These are phyloP conservation scores for Albula glossodonta DNA, from an alignment of 2,113 vertebrate species.

Conservation along the genomic window DNA sequence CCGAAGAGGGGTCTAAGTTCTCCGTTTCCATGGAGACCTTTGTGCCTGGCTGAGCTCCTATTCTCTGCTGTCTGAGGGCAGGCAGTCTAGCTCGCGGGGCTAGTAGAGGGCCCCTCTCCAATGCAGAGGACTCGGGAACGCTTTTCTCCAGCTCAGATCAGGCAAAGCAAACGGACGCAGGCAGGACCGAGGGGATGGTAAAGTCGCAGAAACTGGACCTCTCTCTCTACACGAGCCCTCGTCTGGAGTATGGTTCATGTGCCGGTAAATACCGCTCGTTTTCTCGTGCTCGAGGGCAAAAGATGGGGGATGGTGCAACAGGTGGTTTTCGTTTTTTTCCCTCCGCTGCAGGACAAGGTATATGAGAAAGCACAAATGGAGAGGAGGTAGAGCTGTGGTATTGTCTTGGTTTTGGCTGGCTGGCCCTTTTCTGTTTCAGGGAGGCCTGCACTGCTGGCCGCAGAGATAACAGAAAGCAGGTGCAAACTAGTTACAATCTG, in stretches of 20 bases:
- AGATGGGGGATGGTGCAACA: slow-evolving; percentile 24
- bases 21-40: slow-evolving; percentile 92
- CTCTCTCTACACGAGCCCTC: slow-evolving; percentile 16
- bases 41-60: slow-evolving; percentile 85
- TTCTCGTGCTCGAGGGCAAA: neutral
- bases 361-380: neutral
- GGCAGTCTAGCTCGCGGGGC: slow-evolving; percentile 54
- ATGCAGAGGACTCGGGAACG: slow-evolving; percentile 46
- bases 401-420: neutral
- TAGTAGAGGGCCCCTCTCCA: slow-evolving; percentile 41
- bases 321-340: slow-evolving; percentile 24
- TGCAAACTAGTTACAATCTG: no score
- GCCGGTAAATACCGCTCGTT: slow-evolving; percentile 62
- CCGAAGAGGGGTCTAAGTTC: slow-evolving; percentile 78
- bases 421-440: neutral
- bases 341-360: neutral
- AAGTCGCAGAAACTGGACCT: slow-evolving; percentile 34
- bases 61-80: slow-evolving; percentile 63
- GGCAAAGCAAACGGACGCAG: neutral
- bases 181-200: slow-evolving; percentile 29
- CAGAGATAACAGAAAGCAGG: neutral
- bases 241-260: slow-evolving; percentile 65
- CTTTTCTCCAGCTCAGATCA: slow-evolving; percentile 39
- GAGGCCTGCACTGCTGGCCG: neutral
- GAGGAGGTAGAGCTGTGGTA: neutral